Evolutionary conservation across 2,888 invertebrate species (phyloP).

Genomic region (Dolichopus griseipennis): DNA sequence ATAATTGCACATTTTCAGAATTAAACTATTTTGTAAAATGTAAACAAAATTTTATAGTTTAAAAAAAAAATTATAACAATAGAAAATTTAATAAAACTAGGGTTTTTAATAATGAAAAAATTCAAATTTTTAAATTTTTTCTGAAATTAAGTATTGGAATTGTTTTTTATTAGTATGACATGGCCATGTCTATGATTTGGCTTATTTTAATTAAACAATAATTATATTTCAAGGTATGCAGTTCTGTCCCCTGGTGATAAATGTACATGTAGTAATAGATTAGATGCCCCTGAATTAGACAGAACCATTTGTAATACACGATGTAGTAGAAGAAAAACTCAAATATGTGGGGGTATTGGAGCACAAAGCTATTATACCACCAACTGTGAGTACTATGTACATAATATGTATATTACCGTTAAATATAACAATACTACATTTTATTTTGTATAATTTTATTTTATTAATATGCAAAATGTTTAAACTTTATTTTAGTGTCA

Average conservation of each 20-base stretch:
- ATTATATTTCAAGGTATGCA: slow-evolving; percentile 30
- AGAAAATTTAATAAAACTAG: too few relatives aligned
- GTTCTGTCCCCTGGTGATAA: slow-evolving; percentile 32
- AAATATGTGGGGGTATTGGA: slow-evolving; percentile 59
- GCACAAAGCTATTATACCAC: slow-evolving; percentile 62
- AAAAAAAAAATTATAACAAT: too few relatives aligned
- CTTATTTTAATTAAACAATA: not conserved
- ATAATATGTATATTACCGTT: slow-evolving; percentile 20
- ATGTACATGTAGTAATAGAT: slow-evolving; percentile 34
- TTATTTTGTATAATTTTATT: not conserved
- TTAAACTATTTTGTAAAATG: too few relatives aligned
- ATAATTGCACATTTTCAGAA: too few relatives aligned
- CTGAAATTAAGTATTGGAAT: too few relatives aligned
- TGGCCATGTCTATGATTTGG: not conserved
- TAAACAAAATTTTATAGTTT: too few relatives aligned
- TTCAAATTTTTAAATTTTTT: too few relatives aligned
- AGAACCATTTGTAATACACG: slow-evolving; percentile 47
- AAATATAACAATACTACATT: not conserved
- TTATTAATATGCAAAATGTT: not conserved
- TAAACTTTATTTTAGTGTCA: slow-evolving; percentile 43
- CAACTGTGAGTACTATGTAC: slow-evolving; percentile 34
- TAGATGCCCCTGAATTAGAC: slow-evolving; percentile 41
- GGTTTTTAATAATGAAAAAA: too few relatives aligned
- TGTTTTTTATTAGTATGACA: too few relatives aligned
- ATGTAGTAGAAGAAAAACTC: slow-evolving; percentile 53